A percentile compares a stretch with the other conserved stretches of the same genome.
Conservation (phyloP, 92 coral and sea anemone genomes). For the Siderastrea radians region DNA sequence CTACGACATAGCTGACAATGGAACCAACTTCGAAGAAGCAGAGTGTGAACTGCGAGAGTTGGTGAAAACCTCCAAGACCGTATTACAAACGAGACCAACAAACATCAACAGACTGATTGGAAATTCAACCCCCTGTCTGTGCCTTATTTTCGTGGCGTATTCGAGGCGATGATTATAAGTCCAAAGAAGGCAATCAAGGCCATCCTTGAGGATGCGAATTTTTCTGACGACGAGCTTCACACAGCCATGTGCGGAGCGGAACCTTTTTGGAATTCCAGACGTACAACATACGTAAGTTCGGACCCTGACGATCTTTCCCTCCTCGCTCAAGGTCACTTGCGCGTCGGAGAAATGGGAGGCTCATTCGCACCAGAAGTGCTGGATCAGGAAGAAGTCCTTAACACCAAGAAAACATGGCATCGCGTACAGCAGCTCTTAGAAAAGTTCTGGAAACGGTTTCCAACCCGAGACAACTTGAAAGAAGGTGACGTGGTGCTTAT, state of each 20-base stretch:
- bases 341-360: conserved; percentile 59
- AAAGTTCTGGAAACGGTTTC: conserved; percentile 78
- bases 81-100: conserved; percentile 18
- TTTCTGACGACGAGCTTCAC: conserved; percentile 37
- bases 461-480: conserved; percentile 44
- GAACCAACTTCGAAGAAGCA: conserved; percentile 68
- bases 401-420: conserved; percentile 71
- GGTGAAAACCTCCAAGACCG: conserved; percentile 27
- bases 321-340: conserved; percentile 32
- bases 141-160: conserved; percentile 60
- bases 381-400: conserved; percentile 43
- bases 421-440: conserved; percentile 72
- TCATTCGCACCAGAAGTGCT: conserved; percentile 63
- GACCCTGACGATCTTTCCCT: conserved; percentile 36
- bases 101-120: conserved; percentile 43
- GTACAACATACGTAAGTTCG: conserved; percentile 12
- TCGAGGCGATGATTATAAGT: conserved; percentile 56
- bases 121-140: conserved; percentile 64
- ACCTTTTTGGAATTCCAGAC: conserved; percentile 25
- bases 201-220: conserved; percentile 39
- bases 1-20: conserved; percentile 59
- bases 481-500: conserved; percentile 68
- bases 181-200: conserved; percentile 50
- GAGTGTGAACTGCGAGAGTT: conserved; percentile 23
- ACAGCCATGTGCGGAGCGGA: conserved; percentile 44